These are phyloP conservation scores for Melospiza georgiana DNA, from an alignment of 2,113 vertebrate species.

Conservation along the genomic window DNA sequence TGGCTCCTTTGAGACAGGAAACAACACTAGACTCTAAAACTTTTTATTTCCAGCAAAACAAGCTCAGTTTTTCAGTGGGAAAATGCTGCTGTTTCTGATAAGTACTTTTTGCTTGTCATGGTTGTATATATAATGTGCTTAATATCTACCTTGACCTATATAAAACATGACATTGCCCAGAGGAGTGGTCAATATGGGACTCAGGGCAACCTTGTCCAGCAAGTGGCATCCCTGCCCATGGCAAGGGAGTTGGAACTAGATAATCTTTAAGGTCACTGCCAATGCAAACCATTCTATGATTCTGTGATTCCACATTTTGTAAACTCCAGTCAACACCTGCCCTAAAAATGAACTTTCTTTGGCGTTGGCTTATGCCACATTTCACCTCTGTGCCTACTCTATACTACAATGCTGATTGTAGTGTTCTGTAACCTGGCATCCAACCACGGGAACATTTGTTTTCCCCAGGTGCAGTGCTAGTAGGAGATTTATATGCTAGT, in stretches of 20 bases:
- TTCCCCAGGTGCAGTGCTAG: neutral
- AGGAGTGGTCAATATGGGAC: neutral
- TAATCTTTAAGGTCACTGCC: neutral
- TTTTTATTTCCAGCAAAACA: neutral
- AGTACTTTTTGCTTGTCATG: neutral
- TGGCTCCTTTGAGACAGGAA: neutral
- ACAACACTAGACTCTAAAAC: neutral
- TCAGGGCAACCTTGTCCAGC: too few relatives aligned
- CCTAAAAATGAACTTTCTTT: neutral
- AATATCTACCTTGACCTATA: neutral
- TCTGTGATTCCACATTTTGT: neutral
- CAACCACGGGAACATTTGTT: neutral
- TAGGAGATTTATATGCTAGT: neutral
- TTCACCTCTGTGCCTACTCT: neutral
- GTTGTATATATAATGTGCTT: neutral
- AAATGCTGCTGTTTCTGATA: neutral
- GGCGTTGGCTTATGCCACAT: neutral
- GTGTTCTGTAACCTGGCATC: neutral
- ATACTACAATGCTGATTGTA: neutral
- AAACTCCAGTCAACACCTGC: neutral
- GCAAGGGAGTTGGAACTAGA: neutral
- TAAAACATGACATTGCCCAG: neutral
- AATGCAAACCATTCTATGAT: neutral
- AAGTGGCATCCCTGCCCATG: neutral
- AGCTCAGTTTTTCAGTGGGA: neutral